Base-by-base conservation (phyloP, 2,888 invertebrate genomes). In the Mamestra brassicae region DNA sequence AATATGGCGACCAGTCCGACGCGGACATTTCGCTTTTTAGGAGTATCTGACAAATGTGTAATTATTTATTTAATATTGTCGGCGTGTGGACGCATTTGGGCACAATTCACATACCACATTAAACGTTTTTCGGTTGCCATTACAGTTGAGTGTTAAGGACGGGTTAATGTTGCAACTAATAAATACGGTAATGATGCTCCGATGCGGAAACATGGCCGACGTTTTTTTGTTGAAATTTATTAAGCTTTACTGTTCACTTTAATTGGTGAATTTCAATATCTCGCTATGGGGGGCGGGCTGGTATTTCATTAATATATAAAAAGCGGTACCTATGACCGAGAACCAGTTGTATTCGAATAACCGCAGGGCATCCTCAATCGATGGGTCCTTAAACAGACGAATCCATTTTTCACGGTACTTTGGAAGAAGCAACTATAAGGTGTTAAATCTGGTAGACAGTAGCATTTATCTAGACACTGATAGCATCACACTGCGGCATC, bases 1-100 rank as follows among this genome's bases (percentile, higher is more conserved):
- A 94, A 96, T 95, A 96, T 89, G 96, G 96, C 89, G 90, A 90
- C 93, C 85, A 78, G 93, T 83, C 88, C 87, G 90, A 88, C 92
- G 88, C 90, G 90, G 92, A 91, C 94, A 93, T 92, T 93, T 92
- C 90, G 93, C 94, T 96, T 96, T 95, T 96, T 96, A 95, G 93
- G 91, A 90, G 89, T 93, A 95, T 94, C 95, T 96, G 96, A 96
- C 96, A 96, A 96, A 96, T 96, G 96, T 95, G 95, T 96, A 96
- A 96, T 96, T 96, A 96, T 96, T 95, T 96, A 96, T 96, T 96
- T 96, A 95, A 96, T 96, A 95, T 94, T 93, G 91, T 90, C 92
- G 87, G 88, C 87, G 86, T 79, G 80, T 83, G 81, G 90, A 91
- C 94, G 88, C 85, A 89, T 96, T 96, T 95, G 96, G 96, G 92